These are phyloP conservation scores for Sitobion miscanthi DNA, from an alignment of 1,140 invertebrate species.

Conservation along the genomic window DNA sequence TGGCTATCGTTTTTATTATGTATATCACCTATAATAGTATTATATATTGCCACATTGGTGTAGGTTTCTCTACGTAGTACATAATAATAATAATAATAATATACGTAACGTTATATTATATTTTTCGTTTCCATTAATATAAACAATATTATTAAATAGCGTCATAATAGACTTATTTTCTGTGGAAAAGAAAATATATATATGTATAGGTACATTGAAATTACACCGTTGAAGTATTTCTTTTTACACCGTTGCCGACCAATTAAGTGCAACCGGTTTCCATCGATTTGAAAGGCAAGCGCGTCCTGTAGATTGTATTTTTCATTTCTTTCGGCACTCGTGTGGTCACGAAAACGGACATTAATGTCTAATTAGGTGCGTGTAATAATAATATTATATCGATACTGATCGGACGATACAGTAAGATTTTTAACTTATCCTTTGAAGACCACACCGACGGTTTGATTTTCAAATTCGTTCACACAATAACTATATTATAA, in stretches of 20 bases:
- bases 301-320: background rate
- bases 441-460: constrained; percentile 29
- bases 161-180: constrained; percentile 37
- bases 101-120: background rate
- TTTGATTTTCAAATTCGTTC: background rate
- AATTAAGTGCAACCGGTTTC: constrained; percentile 48
- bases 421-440: constrained; percentile 14
- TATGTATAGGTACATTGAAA: background rate
- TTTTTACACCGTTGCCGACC: constrained; percentile 45
- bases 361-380: constrained; percentile 40
- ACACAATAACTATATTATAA: constrained; percentile 20
- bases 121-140: constrained; percentile 29
- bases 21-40: background rate
- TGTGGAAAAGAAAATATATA: background rate
- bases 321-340: constrained; percentile 36
- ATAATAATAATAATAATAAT: constrained; percentile 13
- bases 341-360: constrained; percentile 29
- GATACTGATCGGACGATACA: constrained; percentile 21
- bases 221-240: constrained; percentile 38
- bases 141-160: constrained; percentile 24
- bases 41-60: background rate
- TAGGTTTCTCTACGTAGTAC: background rate
- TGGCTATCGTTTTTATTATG: background rate
- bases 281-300: constrained; percentile 1
- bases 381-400: constrained; percentile 21